phyloP scores from a whole-genome alignment of 2,797 vertebrate species.

The Ceryle rudis region DNA sequence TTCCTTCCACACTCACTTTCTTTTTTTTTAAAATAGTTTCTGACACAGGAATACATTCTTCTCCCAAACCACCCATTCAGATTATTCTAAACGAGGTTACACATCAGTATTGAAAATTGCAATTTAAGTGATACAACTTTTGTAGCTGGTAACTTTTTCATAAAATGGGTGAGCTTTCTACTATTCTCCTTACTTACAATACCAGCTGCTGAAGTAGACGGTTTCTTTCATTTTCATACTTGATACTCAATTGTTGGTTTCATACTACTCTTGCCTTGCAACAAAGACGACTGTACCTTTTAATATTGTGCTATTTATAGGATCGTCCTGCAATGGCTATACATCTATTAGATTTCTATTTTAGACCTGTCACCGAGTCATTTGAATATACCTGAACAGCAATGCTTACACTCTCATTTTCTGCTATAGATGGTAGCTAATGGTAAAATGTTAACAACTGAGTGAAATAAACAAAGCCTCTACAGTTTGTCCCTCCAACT shows the following conservation, averaged over 20 bases:
- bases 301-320: background rate
- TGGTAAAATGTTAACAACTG: background rate
- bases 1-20: background rate
- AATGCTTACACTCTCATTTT: constrained; percentile 20
- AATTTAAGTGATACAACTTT: background rate
- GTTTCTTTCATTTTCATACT: background rate
- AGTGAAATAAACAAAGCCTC: constrained; percentile 11
- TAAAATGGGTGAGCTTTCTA: background rate
- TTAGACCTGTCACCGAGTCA: background rate
- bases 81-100: background rate
- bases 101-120: background rate
- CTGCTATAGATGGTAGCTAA: background rate
- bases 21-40: too few species aligned
- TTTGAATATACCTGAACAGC: background rate
- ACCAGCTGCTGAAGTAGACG: rapidly evolving
- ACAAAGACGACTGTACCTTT: background rate
- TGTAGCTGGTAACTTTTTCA: background rate
- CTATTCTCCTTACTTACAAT: background rate
- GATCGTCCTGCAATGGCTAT: background rate
- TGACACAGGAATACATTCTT: background rate
- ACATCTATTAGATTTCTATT: background rate
- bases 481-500: background rate
- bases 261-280: background rate
- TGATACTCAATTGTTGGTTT: background rate
- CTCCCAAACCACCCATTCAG: background rate